Conservation (phyloP, 2,797 vertebrate species). For the Steatocranus sp. region DNA sequence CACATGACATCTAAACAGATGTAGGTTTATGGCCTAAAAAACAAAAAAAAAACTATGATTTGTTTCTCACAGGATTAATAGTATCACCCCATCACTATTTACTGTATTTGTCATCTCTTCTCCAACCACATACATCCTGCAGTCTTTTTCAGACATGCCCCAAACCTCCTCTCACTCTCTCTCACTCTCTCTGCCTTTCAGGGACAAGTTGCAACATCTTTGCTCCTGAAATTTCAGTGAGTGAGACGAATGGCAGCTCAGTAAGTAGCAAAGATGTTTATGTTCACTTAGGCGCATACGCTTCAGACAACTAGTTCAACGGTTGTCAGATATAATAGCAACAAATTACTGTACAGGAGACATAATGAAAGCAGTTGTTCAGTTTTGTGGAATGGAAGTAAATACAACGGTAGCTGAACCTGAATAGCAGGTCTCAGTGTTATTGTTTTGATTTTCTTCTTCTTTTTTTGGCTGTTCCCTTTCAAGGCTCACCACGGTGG, state of each 20-base stretch:
- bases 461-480: neutral
- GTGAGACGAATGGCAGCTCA: constrained; percentile 42
- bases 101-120: constrained; percentile 15
- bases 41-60: constrained; percentile 35
- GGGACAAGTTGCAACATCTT: constrained; percentile 68
- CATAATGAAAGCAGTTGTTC: constrained; percentile 19
- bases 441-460: constrained; percentile 14
- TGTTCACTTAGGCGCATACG: neutral
- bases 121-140: neutral
- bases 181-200: neutral
- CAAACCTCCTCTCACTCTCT: neutral
- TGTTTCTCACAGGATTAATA: constrained; percentile 17
- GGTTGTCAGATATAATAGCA: constrained; percentile 5
- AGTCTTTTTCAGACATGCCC: neutral
- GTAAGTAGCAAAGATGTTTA: neutral
- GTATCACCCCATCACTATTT: neutral
- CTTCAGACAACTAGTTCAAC: neutral
- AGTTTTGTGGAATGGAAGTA: neutral
- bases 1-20: constrained; percentile 60
- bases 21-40: constrained; percentile 48
- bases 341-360: constrained; percentile 12
- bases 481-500: neutral
- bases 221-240: constrained; percentile 43
- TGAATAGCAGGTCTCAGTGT: constrained; percentile 51
- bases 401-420: constrained; percentile 19